These are phyloP conservation scores for Pseudotriccus pelzelni DNA, from an alignment of 2,797 vertebrate genomes.

Conservation along the genomic window DNA sequence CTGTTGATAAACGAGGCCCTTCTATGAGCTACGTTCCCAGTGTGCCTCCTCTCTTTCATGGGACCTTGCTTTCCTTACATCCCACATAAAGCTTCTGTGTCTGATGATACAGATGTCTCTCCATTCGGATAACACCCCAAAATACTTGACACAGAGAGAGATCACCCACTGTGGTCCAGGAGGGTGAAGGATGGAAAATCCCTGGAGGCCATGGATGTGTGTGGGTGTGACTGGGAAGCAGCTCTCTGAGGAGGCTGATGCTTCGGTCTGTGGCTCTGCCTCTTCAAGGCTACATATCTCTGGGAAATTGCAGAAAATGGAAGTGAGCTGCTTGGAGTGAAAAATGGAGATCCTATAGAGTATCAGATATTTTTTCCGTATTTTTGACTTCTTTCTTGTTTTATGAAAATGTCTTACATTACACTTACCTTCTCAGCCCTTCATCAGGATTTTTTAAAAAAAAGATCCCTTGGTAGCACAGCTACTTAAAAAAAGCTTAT, in stretches of 20 bases:
- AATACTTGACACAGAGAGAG: not conserved
- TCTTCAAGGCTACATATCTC: not conserved
- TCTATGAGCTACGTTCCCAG: not conserved
- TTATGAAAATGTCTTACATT: not conserved
- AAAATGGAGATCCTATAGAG: not conserved
- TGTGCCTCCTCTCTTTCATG: not conserved
- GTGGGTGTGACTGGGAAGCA: not conserved
- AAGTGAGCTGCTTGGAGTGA: not conserved
- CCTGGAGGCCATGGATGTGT: fast-evolving
- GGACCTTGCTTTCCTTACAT: not conserved
- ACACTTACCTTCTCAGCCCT: not conserved
- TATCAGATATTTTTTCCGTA: not conserved
- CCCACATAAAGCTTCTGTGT: not conserved
- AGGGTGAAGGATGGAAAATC: not conserved
- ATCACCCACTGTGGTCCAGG: not conserved
- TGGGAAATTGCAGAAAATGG: not conserved
- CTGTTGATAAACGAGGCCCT: fast-evolving
- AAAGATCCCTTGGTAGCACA: not conserved
- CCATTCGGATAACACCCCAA: too few species aligned
- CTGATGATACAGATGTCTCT: not conserved
- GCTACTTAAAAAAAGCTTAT: not conserved
- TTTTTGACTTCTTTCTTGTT: not conserved
- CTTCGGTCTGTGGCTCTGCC: not conserved
- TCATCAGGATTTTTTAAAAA: not conserved
- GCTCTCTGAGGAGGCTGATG: not conserved